phyloP scores from a whole-genome alignment of 2,797 vertebrate genomes.

The Spinibarbus caldwelli region DNA sequence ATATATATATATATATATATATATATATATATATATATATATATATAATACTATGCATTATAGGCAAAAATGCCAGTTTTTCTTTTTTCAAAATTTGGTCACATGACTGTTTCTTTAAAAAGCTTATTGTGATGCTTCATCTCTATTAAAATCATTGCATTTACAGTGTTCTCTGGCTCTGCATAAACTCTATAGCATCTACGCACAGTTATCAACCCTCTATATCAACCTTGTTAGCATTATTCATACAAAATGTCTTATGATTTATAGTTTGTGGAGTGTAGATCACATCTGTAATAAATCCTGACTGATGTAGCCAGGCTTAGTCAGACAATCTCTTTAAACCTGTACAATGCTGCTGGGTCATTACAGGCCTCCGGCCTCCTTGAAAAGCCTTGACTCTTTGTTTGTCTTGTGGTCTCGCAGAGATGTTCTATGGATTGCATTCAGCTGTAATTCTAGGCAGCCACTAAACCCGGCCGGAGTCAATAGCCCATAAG shows the following conservation, averaged over 20 bases:
- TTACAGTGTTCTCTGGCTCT: neutral
- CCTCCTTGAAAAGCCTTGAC: constrained; percentile 63
- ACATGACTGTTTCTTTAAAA: neutral
- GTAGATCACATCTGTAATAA: constrained; percentile 27
- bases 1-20: too few relatives aligned
- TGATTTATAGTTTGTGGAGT: constrained; percentile 24
- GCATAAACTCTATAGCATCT: neutral
- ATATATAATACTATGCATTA: neutral
- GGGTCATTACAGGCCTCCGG: constrained; percentile 73
- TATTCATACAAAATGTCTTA: constrained; percentile 2
- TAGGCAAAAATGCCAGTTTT: neutral
- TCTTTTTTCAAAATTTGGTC: neutral
- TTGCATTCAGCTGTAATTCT: constrained; percentile 67
- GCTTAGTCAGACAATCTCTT: constrained; percentile 7
- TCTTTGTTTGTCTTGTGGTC: constrained; percentile 74
- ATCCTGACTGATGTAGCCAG: constrained; percentile 20
- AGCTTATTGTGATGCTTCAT: too few relatives aligned
- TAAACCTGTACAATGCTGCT: constrained; percentile 52
- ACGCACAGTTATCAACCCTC: neutral
- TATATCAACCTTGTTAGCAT: neutral
- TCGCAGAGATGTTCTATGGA: constrained; percentile 62
- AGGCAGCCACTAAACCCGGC: constrained; percentile 81
- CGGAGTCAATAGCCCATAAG: constrained; percentile 84
- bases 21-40: too few relatives aligned
- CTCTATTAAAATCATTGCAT: neutral